Base-by-base conservation (phyloP, 2,888 invertebrate genomes). In the Nebria brevicollis region DNA sequence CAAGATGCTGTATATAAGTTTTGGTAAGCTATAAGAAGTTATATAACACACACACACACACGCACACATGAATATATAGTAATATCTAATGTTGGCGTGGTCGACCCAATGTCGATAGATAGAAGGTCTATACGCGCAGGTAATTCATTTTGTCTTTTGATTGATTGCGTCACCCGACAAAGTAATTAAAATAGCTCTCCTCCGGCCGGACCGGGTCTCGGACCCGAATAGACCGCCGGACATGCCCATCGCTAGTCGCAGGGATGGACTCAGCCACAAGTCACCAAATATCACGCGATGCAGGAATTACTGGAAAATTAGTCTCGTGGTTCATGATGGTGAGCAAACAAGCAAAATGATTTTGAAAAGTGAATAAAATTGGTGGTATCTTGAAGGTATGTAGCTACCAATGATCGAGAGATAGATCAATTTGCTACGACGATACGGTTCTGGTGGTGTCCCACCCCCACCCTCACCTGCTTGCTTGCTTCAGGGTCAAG, bases 181-280 rank as follows among this genome's bases (percentile, higher is more conserved):
- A 83, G 84, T 84, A 84, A 84, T 84, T 84, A 84, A 84, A 84
- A 84, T 84, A 84, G 83, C 83, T 84, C 82, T 41, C 73, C 42
- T 73, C 43, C 42, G 80, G 68, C 70, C 43, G 72, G 73, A 43
- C 72, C 65, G 73, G 20, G 65, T 66, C 34, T 34, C 15, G 66
- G 66, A 73, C 66, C 73, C 73, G 43, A 41, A 73, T 43, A 73
- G 73, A 73, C 42, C 73, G 43, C 73, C 41, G 73, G 43, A 73
- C 73, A 73, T 73, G 43, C 73, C 73, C 73, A n/a, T 4, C 41
- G 73, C 26, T 73, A 15, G 8, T 41, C 64, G 72, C 79, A 79
- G 79, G 79, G 25, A 42, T 66, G 79, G 68, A 34, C 79, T 43
- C 74, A n/a, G 43, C 11, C 54, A 54, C 54, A 54, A 54, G 8